Evolutionary conservation across 2,113 vertebrate genomes (phyloP).

Genomic region (Trachemys scripta): DNA sequence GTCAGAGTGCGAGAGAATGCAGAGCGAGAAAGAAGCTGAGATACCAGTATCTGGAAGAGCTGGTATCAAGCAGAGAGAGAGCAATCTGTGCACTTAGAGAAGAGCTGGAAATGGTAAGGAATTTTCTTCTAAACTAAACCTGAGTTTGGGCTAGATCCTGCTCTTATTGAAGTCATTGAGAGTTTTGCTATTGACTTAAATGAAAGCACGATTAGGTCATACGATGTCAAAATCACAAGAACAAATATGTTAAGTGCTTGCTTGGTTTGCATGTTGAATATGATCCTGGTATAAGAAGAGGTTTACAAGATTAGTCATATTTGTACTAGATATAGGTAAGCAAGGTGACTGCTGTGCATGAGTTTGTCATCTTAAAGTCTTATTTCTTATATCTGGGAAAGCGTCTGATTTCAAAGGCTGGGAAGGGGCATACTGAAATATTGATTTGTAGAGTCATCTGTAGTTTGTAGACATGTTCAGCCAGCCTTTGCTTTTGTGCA

Average conservation of each 20-base stretch:
- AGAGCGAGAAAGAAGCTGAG: constrained; percentile 95
- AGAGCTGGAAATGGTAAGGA: constrained; percentile 95
- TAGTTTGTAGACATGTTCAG: background rate
- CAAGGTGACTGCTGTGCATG: background rate
- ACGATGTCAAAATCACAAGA: background rate
- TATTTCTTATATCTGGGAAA: background rate
- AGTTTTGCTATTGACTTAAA: background rate
- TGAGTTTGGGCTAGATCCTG: background rate
- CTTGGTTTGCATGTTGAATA: background rate
- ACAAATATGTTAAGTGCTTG: constrained; percentile 57
- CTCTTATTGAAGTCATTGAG: accelerated
- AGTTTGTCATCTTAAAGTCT: background rate
- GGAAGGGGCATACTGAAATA: background rate
- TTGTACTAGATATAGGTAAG: background rate
- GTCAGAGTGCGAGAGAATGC: constrained; percentile 96
- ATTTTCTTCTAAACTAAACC: background rate
- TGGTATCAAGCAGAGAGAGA: constrained; percentile 95
- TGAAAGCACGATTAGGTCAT: constrained; percentile 6
- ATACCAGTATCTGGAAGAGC: constrained; percentile 97
- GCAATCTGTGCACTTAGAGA: constrained; percentile 97
- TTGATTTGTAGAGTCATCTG: background rate
- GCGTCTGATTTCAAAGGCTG: background rate
- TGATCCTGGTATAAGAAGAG: background rate
- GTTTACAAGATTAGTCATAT: background rate
- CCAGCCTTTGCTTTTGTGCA: background rate